Evolutionary conservation across 2,113 vertebrate genomes (phyloP).

Genomic region (Rhegmatorhina hoffmannsi): DNA sequence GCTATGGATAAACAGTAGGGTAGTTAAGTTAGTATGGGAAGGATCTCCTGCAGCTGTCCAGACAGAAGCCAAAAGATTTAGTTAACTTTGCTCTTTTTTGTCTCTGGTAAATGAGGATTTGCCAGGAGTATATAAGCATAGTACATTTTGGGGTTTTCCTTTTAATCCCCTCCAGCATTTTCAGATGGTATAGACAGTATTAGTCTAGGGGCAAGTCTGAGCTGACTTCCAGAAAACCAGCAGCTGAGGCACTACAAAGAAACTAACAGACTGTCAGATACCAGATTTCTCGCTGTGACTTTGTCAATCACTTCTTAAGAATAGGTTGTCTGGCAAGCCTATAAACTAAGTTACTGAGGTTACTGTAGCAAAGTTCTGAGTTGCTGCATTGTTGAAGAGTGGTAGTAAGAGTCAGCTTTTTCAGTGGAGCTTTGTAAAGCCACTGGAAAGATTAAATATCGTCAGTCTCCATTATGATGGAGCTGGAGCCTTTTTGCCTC

Average conservation of each 20-base stretch:
- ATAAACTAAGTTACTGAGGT: not conserved
- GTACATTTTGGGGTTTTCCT: accelerated
- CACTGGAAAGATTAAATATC: not conserved
- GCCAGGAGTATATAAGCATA: accelerated
- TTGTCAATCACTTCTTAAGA: not conserved
- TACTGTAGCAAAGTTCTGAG: not conserved
- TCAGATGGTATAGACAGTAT: not conserved
- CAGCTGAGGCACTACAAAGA: not conserved
- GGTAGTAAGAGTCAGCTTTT: not conserved
- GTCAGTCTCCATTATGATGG: not conserved
- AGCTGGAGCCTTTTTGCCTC: not conserved
- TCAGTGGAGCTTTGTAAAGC: not conserved
- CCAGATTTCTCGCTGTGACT: not conserved
- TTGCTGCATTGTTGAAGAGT: not conserved
- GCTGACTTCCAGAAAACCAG: not conserved
- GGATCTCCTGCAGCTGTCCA: not conserved
- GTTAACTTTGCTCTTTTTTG: not conserved
- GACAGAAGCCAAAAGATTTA: not conserved
- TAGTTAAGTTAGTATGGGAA: not conserved
- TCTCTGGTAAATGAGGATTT: not conserved
- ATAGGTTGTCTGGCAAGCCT: not conserved
- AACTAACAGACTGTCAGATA: not conserved
- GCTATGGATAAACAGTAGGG: not conserved
- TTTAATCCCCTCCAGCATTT: not conserved
- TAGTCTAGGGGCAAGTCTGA: not conserved